phyloP scores from a whole-genome alignment of 2,888 invertebrate species.

The Fragum sueziense region DNA sequence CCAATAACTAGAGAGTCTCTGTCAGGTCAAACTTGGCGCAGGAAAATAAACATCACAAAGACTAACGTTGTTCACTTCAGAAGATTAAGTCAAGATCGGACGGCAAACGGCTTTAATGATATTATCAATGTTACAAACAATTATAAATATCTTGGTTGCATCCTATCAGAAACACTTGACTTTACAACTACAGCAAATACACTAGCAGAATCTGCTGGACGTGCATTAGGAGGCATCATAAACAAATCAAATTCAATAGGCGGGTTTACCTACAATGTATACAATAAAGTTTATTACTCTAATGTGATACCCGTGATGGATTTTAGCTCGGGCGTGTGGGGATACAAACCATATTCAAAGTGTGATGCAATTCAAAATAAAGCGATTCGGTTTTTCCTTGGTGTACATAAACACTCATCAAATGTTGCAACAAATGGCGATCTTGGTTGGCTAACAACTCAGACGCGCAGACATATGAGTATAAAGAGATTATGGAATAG shows the following conservation, averaged over 20 bases:
- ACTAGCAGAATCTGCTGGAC: conserved; percentile 12
- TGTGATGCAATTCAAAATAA: conserved; percentile 6
- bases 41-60: too few species aligned
- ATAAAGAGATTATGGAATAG: background rate
- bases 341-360: background rate
- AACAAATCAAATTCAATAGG: too few species aligned
- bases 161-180: conserved; percentile 2
- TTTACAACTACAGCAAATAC: background rate
- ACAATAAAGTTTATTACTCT: too few species aligned
- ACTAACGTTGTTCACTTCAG: too few species aligned
- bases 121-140: too few species aligned
- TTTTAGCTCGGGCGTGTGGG: background rate
- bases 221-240: background rate
- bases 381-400: conserved; percentile 2
- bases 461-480: background rate
- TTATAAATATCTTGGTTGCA: too few species aligned
- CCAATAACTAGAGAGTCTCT: too few species aligned
- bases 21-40: too few species aligned
- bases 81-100: too few species aligned
- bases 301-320: conserved; percentile 9
- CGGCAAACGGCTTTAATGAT: too few species aligned
- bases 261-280: too few species aligned
- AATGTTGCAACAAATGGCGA: conserved; percentile 9
- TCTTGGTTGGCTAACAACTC: background rate
- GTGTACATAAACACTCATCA: conserved; percentile 7